These are phyloP conservation scores for Trogon melanurus DNA, from an alignment of 2,113 vertebrate species.

Conservation along the genomic window DNA sequence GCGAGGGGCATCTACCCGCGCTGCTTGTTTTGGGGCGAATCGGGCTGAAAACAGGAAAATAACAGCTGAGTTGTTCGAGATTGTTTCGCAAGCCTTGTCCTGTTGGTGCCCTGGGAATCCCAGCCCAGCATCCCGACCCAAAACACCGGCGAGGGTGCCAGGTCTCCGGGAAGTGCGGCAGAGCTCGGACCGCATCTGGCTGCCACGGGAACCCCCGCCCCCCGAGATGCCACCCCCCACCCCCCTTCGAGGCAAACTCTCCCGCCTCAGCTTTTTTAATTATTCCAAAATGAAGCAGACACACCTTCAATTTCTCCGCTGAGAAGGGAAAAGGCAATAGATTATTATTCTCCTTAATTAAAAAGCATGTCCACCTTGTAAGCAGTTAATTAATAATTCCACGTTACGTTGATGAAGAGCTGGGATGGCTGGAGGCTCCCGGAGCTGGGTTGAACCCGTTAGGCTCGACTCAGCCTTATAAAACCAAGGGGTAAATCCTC, in stretches of 20 bases:
- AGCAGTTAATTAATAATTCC: conserved; percentile 38
- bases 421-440: neutral
- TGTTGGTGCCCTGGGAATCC: neutral
- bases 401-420: neutral
- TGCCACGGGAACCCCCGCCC: neutral
- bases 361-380: neutral
- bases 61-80: neutral
- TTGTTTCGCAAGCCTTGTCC: neutral
- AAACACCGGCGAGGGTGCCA: neutral
- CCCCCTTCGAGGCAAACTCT: neutral
- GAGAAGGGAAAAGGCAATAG: neutral
- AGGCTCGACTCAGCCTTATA: neutral
- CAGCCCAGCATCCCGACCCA: neutral
- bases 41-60: neutral
- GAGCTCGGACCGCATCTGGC: neutral
- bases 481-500: neutral
- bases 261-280: neutral
- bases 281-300: neutral
- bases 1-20: neutral
- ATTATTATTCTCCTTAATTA: conserved; percentile 3
- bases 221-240: neutral
- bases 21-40: neutral
- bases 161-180: neutral
- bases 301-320: neutral
- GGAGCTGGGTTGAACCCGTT: neutral